Evolutionary conservation across 2,113 vertebrate species (phyloP).

Genomic region (Hydrochoerus hydrochaeris): DNA sequence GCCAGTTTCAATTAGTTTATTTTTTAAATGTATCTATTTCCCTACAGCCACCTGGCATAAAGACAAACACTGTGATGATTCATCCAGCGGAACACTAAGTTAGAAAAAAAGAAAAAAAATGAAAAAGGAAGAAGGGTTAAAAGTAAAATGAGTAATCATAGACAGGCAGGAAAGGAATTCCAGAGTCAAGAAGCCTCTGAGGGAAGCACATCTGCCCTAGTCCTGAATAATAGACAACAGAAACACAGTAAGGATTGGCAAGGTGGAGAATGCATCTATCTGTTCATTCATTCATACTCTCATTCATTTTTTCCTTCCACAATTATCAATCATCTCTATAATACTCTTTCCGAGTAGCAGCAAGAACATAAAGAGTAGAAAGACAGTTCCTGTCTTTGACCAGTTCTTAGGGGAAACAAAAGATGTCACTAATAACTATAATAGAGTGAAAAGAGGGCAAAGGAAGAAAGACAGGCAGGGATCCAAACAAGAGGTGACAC

Average conservation of each 20-base stretch:
- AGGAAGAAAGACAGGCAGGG: background rate
- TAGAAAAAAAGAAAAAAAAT: background rate
- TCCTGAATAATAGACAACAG: background rate
- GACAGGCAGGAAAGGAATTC: conserved; percentile 62
- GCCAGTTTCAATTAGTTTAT: background rate
- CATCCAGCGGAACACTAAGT: conserved; percentile 9
- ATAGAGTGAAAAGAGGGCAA: background rate
- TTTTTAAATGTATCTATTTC: conserved; percentile 20
- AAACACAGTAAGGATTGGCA: background rate
- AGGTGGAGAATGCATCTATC: background rate
- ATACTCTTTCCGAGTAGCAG: background rate
- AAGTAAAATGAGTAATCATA: conserved; percentile 40
- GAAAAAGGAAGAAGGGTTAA: background rate
- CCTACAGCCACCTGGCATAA: background rate
- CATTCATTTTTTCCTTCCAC: background rate
- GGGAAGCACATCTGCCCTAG: conserved; percentile 13
- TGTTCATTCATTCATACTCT: background rate
- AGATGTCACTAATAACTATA: background rate
- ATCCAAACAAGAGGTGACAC: background rate
- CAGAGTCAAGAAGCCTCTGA: background rate
- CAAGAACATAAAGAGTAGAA: background rate
- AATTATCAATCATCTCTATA: background rate
- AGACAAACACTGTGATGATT: conserved; percentile 43
- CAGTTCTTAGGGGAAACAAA: background rate
- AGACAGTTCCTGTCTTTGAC: background rate